Base-by-base conservation (phyloP, 2,113 vertebrate species). In the Rhea pennata region DNA sequence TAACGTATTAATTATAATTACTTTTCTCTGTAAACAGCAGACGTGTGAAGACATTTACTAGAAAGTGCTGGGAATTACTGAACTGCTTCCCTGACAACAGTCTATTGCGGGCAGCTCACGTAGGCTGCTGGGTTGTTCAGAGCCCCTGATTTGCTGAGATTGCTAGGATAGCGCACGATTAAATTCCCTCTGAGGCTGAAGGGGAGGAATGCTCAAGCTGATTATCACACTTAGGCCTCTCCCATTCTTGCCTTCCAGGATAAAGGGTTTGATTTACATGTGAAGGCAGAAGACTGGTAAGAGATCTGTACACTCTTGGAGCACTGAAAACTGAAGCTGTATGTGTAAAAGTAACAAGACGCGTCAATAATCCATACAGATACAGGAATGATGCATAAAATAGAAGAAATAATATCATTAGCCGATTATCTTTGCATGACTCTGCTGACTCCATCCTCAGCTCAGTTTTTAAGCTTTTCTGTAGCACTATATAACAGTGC, bases 251-350 rank as follows among this genome's bases (percentile, higher is more conserved):
- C 61, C 96, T 97, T 97, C 65, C 84, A 97, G 97, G 96, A 84
- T 70, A 95, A 96, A 92, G 29, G 79, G 69, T 95, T 94, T 44
- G 51, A 85, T 77, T 74, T 97, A 54, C 82, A 87, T 31, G 90
- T 19, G 0, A 97, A 97, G 84, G 80, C 94, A 69, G 95, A 97
- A 93, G 97, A 97, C 86, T 97, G 97, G 97, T 97, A 97, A 97
- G 97, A 93, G 54, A 77, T 80, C 69, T 56, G 56, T 29, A 46
- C 3, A 2, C 10, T 76, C 53, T 75, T 14, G 29, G 40, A 69
- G 26, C 29, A 4, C 75, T 70, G 61, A 69, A 84, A 93, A 59
- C 14, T 36, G 23, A 72, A 76, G 24, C 23, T 26, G 0, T 31
- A 7, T 14, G 9, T 29, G n/a, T 42, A 36, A 70, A 79, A 74